Evolutionary conservation across 1,140 invertebrate genomes (phyloP).

Genomic region (Sycophila sp.): DNA sequence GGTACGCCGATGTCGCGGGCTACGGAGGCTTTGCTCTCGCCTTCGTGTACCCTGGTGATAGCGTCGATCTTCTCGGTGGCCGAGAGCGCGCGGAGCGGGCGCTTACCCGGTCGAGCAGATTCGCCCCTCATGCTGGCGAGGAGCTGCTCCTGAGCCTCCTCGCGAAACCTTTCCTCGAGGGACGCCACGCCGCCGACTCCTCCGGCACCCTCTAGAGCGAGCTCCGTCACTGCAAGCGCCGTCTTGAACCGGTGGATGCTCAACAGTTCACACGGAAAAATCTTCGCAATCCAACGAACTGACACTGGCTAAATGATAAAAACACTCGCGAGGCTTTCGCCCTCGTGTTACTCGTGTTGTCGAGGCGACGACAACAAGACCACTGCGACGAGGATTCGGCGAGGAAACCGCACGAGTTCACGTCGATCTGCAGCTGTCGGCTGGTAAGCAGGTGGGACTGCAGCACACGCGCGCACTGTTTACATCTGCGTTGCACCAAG

Average conservation of each 20-base stretch:
- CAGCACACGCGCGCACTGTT: no score
- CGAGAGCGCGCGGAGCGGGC: constrained; percentile 75
- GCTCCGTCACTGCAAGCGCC: constrained; percentile 14
- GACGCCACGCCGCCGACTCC: constrained; percentile 6
- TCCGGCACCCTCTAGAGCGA: background rate
- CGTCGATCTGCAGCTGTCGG: background rate
- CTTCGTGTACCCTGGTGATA: constrained; percentile 77
- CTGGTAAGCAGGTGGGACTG: background rate
- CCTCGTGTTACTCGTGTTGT: no score
- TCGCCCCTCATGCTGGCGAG: constrained; percentile 39
- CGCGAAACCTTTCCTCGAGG: constrained; percentile 40
- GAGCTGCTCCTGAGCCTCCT: constrained; percentile 43
- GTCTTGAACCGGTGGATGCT: constrained; percentile 4
- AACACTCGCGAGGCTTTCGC: no score
- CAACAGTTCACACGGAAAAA: no score
- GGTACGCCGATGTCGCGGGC: constrained; percentile 84
- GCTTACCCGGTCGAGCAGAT: constrained; percentile 68
- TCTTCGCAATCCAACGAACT: no score
- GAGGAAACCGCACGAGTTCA: background rate
- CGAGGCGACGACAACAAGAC: no score
- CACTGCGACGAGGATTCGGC: no score
- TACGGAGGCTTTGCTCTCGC: constrained; percentile 84
- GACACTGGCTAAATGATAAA: no score
- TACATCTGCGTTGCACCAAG: no score
- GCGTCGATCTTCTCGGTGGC: constrained; percentile 81